These are phyloP conservation scores for Girardinichthys multiradiatus DNA, from an alignment of 2,113 vertebrate species.

Conservation along the genomic window DNA sequence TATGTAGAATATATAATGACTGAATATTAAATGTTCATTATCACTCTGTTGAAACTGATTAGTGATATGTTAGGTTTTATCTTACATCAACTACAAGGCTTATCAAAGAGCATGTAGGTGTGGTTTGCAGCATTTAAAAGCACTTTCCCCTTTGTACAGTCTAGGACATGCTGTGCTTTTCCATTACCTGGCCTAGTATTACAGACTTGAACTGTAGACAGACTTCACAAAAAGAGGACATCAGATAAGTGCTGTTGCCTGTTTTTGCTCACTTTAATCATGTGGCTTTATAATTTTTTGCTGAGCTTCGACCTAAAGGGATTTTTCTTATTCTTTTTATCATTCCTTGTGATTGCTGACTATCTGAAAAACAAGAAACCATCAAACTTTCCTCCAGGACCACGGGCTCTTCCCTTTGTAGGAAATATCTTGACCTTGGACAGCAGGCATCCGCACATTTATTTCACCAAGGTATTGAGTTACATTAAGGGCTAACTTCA, in stretches of 20 bases:
- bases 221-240: not conserved
- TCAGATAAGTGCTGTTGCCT: not conserved
- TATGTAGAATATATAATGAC: too few species aligned
- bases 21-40: not conserved
- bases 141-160: not conserved
- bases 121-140: not conserved
- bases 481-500: not conserved
- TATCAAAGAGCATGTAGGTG: not conserved
- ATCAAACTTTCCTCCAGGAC: constrained; percentile 79
- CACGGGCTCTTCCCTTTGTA: constrained; percentile 72
- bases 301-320: constrained; percentile 55
- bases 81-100: not conserved
- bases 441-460: constrained; percentile 57
- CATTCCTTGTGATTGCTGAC: constrained; percentile 74
- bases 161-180: not conserved
- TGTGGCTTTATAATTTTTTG: constrained; percentile 65
- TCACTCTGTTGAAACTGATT: not conserved
- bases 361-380: constrained; percentile 74
- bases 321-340: constrained; percentile 67
- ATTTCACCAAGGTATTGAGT: constrained; percentile 63
- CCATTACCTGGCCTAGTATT: not conserved
- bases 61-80: not conserved
- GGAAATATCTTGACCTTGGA: constrained; percentile 70
- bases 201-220: not conserved
- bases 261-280: constrained; percentile 16